Base-by-base conservation (phyloP, 1,140 invertebrate species). In the Drosophila teissieri region DNA sequence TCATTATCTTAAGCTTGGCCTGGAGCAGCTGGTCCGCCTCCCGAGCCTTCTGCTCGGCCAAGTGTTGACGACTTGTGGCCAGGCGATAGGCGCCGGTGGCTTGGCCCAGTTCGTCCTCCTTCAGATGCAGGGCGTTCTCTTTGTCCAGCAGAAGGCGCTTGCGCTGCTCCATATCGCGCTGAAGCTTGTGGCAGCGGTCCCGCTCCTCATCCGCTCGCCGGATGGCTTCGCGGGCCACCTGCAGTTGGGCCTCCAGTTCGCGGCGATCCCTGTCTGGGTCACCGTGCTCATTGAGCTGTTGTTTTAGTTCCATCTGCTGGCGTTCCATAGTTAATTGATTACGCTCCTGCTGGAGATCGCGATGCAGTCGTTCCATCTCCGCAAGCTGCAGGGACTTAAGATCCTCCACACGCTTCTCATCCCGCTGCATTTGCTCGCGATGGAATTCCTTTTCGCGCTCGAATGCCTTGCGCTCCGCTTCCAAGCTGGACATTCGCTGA, bases 241-340 rank as follows among this genome's bases (percentile, higher is more conserved):
- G 84, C 3, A 94, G 84, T 5, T 93, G 93, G 1, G 93, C 92
- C 46, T 94, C 93, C n/a, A 93, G 63, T 79, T 94, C 93, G 1
- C 90, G 56, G 42, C 92, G 92, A 27, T 91, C 82, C 53, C 88
- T 91, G 60, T 93, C 88, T 3, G 78, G 31, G 15, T 78, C 92
- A 19, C 80, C 85, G 22, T 62, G 62, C 7, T 61, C 72, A 57
- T 90, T 74, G 4, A 94, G 74, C 57, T 92, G 92, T 27, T 85
- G 80, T 49, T 89, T 84, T 22, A 93, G 92, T 77, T 93, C 92
- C 4, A 93, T 24, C 62, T 92, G 90, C 6, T 93, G 80, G 67
- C 92, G 92, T 73, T 93, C 93, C 0, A 93, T 75, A 4, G 91
- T 58, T 8, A 94, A 37, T 14, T 78, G 63, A 3, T 86, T 80